Base-by-base conservation (phyloP, 2,113 vertebrate species). In the Saimiri boliviensis region DNA sequence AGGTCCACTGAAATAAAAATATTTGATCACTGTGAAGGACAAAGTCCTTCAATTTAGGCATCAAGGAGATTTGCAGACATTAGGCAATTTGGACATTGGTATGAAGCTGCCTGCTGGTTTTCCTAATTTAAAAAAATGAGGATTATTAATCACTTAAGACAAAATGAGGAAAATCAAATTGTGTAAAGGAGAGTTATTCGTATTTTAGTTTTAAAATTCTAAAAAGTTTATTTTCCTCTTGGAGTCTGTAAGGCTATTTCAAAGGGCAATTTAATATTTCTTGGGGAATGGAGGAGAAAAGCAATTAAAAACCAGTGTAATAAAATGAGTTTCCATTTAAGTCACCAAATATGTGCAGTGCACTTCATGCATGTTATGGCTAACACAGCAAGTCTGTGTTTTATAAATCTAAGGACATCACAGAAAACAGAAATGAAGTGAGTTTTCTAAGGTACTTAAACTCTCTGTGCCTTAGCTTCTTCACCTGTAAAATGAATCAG, bases 161-260 rank as follows among this genome's bases (percentile, higher is more conserved):
- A 96, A 95, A 88, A 90, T 1, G 63, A n/a, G 2, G 32, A 68
- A 37, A 86, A 74, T 91, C 49, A 68, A 60, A 71, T 37, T 58
- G 37, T 84, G 2, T 19, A n/a, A 96, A 42, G 79, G 30, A 95
- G 70, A 77, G 42, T 30, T 12, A 23, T 91, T 92, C 79, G 92
- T 40, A 8, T 92, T 56, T 73, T 70, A 2, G 87, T 91, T 79
- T 66, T 96, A 73, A 93, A 47, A 97, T 77, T 60, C 25, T 58
- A 93, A 86, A 95, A 92, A 73, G 47, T 45, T 80, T 54, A 8
- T 90, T 97, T 90, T 86, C 95, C 47, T 12, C 94, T 80, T 14
- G 91, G 52, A 42, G 97, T 35, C 23, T n/a, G 17, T 14, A 56
- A 95, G 35, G 52, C 77, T 89, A 91, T 54, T 52, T 80, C 10